A percentile compares a stretch with the other conserved stretches of the same genome.
Evolutionary conservation across 2,113 vertebrate genomes (phyloP).

Genomic region (Thalassoma bifasciatum): DNA sequence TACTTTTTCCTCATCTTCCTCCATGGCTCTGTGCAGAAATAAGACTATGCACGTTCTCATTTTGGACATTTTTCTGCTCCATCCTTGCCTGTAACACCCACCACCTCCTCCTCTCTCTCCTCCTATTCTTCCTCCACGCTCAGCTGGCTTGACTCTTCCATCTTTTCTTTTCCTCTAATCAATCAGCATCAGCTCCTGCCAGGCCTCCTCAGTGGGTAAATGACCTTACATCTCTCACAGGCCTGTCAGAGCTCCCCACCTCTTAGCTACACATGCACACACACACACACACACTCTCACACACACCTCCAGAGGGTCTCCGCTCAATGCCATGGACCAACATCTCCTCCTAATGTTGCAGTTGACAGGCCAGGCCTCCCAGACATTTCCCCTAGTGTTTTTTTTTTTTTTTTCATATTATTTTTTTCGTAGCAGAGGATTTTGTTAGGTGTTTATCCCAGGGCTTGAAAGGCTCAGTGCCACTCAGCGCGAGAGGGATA

Average conservation of each 20-base stretch:
- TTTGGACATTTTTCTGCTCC: background rate
- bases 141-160: slow-evolving; percentile 39
- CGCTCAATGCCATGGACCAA: slow-evolving; percentile 50
- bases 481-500: slow-evolving; percentile 54
- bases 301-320: slow-evolving; percentile 39
- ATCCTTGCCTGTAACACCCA: background rate
- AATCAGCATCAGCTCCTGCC: slow-evolving; percentile 74
- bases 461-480: slow-evolving; percentile 61
- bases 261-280: slow-evolving; percentile 30
- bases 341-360: slow-evolving; percentile 63
- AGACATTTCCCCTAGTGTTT: slow-evolving; percentile 57
- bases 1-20: background rate
- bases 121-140: slow-evolving; percentile 17
- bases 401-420: slow-evolving; percentile 8
- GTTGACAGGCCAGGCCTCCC: slow-evolving; percentile 61
- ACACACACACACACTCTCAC: background rate
- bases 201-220: slow-evolving; percentile 71
- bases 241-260: slow-evolving; percentile 61
- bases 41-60: slow-evolving; percentile 20
- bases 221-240: slow-evolving; percentile 71
- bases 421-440: slow-evolving; percentile 39
- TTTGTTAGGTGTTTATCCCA: slow-evolving; percentile 67
- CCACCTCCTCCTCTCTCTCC: slow-evolving; percentile 4
- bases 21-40: slow-evolving; percentile 8
- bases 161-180: slow-evolving; percentile 67